Evolutionary conservation across 2,113 vertebrate genomes (phyloP).

Genomic region (Lophius piscatorius): DNA sequence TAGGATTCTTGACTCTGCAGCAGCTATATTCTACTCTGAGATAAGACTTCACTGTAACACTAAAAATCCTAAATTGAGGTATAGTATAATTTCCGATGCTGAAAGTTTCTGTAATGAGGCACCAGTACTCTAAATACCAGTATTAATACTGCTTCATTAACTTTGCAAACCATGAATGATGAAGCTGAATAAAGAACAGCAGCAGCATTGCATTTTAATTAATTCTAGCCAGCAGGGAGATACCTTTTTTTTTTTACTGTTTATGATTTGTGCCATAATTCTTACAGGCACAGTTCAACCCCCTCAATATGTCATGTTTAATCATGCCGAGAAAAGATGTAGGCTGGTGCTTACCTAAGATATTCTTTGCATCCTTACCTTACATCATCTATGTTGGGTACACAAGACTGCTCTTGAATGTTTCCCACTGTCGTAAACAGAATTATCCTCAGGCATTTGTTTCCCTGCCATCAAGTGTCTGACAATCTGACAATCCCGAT

Average conservation of each 20-base stretch:
- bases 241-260: conserved; percentile 49
- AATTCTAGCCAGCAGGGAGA: conserved; percentile 60
- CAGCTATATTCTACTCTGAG: no score
- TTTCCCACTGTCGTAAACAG: conserved; percentile 53
- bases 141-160: neutral
- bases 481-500: conserved; percentile 58
- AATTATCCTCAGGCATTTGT: conserved; percentile 54
- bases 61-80: no score
- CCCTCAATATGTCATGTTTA: conserved; percentile 63
- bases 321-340: conserved; percentile 59
- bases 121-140: neutral
- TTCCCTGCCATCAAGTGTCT: conserved; percentile 49
- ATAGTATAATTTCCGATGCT: no score
- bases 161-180: conserved; percentile 9
- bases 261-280: conserved; percentile 60
- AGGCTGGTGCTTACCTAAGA: conserved; percentile 60
- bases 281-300: conserved; percentile 47
- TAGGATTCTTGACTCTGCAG: no score
- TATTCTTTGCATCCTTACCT: conserved; percentile 50
- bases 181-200: conserved; percentile 27
- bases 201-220: conserved; percentile 49
- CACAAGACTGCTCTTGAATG: conserved; percentile 15
- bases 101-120: no score
- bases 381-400: conserved; percentile 33
- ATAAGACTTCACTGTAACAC: no score